These are phyloP conservation scores for Pyxicephalus adspersus DNA, from an alignment of 2,113 vertebrate genomes.

Conservation along the genomic window DNA sequence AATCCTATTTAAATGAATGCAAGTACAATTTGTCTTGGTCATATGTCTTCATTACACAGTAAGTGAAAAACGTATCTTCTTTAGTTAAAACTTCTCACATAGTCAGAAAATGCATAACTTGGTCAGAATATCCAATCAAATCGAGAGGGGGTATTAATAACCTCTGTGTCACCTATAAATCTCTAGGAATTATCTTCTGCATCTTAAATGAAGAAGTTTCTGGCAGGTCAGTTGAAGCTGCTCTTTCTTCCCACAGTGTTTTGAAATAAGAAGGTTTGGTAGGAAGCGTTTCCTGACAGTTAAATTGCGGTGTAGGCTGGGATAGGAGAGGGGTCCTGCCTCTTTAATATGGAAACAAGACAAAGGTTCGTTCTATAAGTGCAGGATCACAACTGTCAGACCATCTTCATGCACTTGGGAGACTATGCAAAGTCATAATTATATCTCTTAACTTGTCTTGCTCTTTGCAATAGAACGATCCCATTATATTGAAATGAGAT, in stretches of 20 bases:
- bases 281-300: constrained; percentile 79
- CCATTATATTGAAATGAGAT: constrained; percentile 93
- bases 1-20: no score
- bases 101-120: background rate
- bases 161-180: constrained; percentile 64
- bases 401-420: constrained; percentile 78
- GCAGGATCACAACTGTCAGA: constrained; percentile 85
- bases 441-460: constrained; percentile 88
- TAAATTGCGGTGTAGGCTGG: constrained; percentile 83
- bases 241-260: constrained; percentile 61
- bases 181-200: constrained; percentile 68
- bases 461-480: constrained; percentile 86
- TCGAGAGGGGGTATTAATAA: constrained; percentile 43
- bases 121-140: background rate
- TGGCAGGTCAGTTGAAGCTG: constrained; percentile 72
- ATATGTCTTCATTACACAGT: no score
- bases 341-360: constrained; percentile 80
- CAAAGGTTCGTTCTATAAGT: constrained; percentile 79
- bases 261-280: constrained; percentile 73
- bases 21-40: no score
- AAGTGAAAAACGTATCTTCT: no score
- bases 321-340: constrained; percentile 76
- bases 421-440: constrained; percentile 90
- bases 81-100: background rate
- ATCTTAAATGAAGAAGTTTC: constrained; percentile 70